Conservation (phyloP, 2,888 invertebrate species). For the Phaonia tiefii region DNA sequence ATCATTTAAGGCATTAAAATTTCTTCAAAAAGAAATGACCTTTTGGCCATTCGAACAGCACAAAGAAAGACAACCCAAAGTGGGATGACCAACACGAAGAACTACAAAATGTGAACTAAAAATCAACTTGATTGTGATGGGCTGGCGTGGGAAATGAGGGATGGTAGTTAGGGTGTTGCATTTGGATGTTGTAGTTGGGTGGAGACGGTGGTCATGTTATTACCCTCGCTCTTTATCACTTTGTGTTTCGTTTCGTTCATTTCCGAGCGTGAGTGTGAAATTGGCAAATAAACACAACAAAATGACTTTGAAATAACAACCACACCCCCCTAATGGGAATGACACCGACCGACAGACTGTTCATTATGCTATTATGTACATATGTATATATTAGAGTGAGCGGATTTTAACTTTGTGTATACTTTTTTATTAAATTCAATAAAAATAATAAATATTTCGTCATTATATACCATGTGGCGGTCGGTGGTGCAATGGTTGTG, state of each 20-base stretch:
- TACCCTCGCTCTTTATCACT: conserved; percentile 37
- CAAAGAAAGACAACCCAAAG: conserved; percentile 27
- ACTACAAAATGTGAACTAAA: conserved; percentile 11
- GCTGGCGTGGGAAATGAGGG: conserved; percentile 46
- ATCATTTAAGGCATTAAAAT: conserved; percentile 73
- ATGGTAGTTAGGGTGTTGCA: conserved; percentile 36
- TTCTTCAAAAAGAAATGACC: conserved; percentile 51
- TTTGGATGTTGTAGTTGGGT: conserved; percentile 13
- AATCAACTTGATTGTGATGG: conserved; percentile 43
- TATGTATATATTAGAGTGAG: no score
- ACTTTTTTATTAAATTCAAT: no score
- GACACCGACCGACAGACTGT: not conserved
- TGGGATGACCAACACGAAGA: conserved; percentile 51
- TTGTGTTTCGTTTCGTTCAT: conserved; percentile 8
- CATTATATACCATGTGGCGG: no score
- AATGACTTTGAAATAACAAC: conserved; percentile 68
- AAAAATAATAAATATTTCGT: no score
- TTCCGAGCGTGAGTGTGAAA: conserved; percentile 60
- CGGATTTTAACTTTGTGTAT: no score
- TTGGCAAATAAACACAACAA: conserved; percentile 50
- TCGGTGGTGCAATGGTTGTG: no score
- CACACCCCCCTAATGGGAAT: conserved; percentile 52
- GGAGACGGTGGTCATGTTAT: conserved; percentile 1
- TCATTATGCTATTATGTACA: no score
- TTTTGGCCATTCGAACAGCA: conserved; percentile 43